These are phyloP conservation scores for Zenarchopterus dispar DNA, from an alignment of 2,797 vertebrate species.

Conservation along the genomic window DNA sequence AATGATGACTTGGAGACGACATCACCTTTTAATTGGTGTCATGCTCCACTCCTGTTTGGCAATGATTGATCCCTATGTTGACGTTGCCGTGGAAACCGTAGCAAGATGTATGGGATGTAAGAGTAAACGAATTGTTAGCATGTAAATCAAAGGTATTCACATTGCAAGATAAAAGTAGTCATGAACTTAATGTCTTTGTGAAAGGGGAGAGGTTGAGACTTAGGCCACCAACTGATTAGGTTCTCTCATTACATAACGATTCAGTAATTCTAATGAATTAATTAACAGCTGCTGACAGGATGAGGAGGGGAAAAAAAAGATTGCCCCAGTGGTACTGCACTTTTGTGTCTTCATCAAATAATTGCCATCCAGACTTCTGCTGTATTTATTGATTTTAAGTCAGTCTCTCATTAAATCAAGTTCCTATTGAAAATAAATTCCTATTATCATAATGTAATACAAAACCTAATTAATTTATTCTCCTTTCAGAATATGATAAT, in stretches of 20 bases:
- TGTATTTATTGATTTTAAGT: constrained; percentile 60
- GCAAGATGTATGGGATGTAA: constrained; percentile 57
- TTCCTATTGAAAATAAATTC: constrained; percentile 44
- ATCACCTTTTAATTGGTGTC: constrained; percentile 83
- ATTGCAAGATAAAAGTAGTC: constrained; percentile 64
- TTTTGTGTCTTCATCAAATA: constrained; percentile 53
- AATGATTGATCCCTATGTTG: constrained; percentile 74
- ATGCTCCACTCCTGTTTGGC: constrained; percentile 75
- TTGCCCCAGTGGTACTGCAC: constrained; percentile 20
- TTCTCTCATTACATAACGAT: constrained; percentile 74
- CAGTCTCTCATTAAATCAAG: constrained; percentile 49
- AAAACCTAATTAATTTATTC: constrained; percentile 42
- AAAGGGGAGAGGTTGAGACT: constrained; percentile 59
- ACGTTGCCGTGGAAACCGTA: constrained; percentile 66
- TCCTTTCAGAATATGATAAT: constrained; percentile 45
- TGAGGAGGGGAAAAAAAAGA: not conserved
- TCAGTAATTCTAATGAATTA: constrained; percentile 71
- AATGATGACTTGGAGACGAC: constrained; percentile 78
- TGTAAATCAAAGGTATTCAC: constrained; percentile 73
- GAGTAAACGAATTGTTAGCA: constrained; percentile 48
- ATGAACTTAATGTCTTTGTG: constrained; percentile 68
- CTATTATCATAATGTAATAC: constrained; percentile 52
- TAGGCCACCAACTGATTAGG: constrained; percentile 67
- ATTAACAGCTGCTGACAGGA: constrained; percentile 62
- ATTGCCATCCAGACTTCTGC: constrained; percentile 25